phyloP scores from a whole-genome alignment of 1,140 invertebrate genomes.

The Hylyphantes graminicola region DNA sequence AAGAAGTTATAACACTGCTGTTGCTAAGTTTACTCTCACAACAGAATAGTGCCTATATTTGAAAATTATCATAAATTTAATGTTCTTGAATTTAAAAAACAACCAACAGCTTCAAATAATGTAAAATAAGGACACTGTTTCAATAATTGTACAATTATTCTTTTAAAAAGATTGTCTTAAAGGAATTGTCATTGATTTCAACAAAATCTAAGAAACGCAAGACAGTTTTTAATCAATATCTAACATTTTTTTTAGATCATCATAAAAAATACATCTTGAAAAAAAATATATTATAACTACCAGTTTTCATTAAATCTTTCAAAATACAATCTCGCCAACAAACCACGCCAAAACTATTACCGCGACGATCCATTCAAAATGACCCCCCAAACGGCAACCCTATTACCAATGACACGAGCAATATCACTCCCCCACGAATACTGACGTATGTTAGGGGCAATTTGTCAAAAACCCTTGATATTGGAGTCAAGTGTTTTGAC shows the following conservation, averaged over 20 bases:
- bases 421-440: conserved; percentile 25
- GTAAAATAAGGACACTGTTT: too few relatives aligned
- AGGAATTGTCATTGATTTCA: not conserved
- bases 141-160: too few relatives aligned
- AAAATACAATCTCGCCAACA: not conserved
- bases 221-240: not conserved
- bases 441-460: conserved; percentile 7
- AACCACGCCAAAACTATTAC: not conserved
- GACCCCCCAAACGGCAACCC: conserved; percentile 6
- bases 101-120: too few relatives aligned
- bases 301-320: not conserved
- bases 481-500: conserved; percentile 59
- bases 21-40: too few relatives aligned
- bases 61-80: too few relatives aligned
- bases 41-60: too few relatives aligned
- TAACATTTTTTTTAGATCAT: not conserved
- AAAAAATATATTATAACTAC: not conserved
- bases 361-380: not conserved
- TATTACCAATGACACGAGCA: conserved; percentile 2
- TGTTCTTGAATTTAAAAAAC: too few relatives aligned
- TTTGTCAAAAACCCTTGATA: conserved; percentile 49
- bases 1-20: too few relatives aligned
- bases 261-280: not conserved
- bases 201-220: not conserved
- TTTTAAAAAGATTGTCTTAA: too few relatives aligned